A percentile compares a stretch with the other conserved stretches of the same genome.
These are phyloP conservation scores for Forbesichthys agassizii DNA, from an alignment of 2,113 vertebrate genomes.

Conservation along the genomic window DNA sequence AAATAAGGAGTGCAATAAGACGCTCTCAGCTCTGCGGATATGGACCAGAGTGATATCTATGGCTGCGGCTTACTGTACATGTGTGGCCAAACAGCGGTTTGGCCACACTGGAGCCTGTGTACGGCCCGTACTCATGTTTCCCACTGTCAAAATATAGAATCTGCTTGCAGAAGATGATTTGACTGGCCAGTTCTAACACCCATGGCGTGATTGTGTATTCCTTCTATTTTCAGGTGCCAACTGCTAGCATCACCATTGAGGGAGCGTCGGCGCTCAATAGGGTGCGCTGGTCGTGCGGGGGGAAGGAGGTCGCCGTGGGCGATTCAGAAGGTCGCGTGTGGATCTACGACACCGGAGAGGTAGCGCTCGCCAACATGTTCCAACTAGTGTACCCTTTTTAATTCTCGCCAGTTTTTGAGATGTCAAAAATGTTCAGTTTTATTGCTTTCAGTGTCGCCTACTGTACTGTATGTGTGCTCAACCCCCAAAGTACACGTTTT, in stretches of 20 bases:
- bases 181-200: not conserved
- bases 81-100: too few species aligned
- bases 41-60: not conserved
- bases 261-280: conserved; percentile 94
- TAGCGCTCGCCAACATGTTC: conserved; percentile 51
- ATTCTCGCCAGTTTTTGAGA: not conserved
- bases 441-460: not conserved
- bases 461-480: not conserved
- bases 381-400: too few species aligned
- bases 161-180: too few species aligned
- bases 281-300: conserved; percentile 92
- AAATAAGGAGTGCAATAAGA: not conserved
- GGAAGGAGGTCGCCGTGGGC: conserved; percentile 95
- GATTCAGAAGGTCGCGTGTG: conserved; percentile 96
- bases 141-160: too few species aligned
- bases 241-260: conserved; percentile 92
- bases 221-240: conserved; percentile 83
- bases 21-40: not conserved
- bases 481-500: not conserved
- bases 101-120: too few species aligned
- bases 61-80: too few species aligned
- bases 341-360: conserved; percentile 98
- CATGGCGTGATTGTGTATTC: not conserved
- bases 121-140: too few species aligned
- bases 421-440: not conserved